Evolutionary conservation across 2,888 invertebrate species (phyloP).

Genomic region (Chloroclystis v-ata): DNA sequence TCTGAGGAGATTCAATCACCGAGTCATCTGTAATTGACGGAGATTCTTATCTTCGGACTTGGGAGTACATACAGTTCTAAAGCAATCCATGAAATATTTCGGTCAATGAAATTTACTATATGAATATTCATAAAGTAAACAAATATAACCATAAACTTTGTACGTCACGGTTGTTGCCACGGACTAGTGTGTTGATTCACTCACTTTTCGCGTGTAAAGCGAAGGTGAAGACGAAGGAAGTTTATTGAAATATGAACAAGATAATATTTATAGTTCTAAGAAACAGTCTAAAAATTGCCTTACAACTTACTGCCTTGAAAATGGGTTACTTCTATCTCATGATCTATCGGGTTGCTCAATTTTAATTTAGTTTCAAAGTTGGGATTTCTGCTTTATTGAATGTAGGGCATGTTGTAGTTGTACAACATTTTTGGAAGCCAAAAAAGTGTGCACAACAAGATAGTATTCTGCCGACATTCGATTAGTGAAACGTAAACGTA

Average conservation of each 20-base stretch:
- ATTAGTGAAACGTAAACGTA: slow-evolving; percentile 13
- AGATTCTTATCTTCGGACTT: not conserved
- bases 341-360: slow-evolving; percentile 23
- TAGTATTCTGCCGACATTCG: slow-evolving; percentile 9
- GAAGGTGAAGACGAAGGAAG: slow-evolving; percentile 68
- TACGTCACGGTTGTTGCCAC: slow-evolving; percentile 64
- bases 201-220: slow-evolving; percentile 47
- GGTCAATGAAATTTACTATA: slow-evolving; percentile 58
- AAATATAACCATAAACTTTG: slow-evolving; percentile 60
- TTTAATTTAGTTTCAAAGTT: slow-evolving; percentile 15
- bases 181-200: slow-evolving; percentile 56
- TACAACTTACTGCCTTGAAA: slow-evolving; percentile 36
- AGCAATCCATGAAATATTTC: slow-evolving; percentile 47
- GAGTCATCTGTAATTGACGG: slow-evolving; percentile 23
- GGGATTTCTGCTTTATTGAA: too few relatives aligned
- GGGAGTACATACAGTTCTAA: not conserved
- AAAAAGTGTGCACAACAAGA: slow-evolving; percentile 10
- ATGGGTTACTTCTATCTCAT: slow-evolving; percentile 26
- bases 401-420: too few relatives aligned
- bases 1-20: slow-evolving; percentile 24
- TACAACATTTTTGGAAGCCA: slow-evolving; percentile 4
- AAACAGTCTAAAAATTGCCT: slow-evolving; percentile 65
- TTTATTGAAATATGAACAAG: slow-evolving; percentile 63
- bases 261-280: slow-evolving; percentile 67
- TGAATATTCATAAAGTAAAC: slow-evolving; percentile 58